Evolutionary conservation across 1,140 invertebrate genomes (phyloP).

Genomic region (Bombus turneri): DNA sequence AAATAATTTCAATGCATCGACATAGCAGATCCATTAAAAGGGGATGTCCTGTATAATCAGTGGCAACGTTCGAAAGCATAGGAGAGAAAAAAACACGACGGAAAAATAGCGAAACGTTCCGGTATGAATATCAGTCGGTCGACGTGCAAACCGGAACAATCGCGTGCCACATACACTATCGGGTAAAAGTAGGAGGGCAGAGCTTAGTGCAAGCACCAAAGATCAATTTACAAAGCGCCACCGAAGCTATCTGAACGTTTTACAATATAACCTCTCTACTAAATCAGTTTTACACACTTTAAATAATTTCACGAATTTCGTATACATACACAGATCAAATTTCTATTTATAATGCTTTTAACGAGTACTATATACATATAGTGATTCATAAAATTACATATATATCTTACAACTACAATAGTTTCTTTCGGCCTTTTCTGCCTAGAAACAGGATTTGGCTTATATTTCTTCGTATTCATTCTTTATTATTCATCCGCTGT

Average conservation of each 20-base stretch:
- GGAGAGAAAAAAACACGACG: background rate
- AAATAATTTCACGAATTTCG: background rate
- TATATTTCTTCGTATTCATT: no score
- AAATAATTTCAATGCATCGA: background rate
- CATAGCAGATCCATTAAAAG: background rate
- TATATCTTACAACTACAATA: no score
- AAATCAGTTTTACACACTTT: background rate
- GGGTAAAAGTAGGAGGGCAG: background rate
- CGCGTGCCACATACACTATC: constrained; percentile 3
- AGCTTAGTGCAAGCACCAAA: background rate
- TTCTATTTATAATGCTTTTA: background rate
- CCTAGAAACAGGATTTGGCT: no score
- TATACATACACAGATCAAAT: background rate
- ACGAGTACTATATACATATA: no score
- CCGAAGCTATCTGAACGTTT: background rate
- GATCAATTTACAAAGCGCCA: background rate
- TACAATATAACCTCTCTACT: background rate
- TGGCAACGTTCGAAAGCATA: background rate
- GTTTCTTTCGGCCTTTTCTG: no score
- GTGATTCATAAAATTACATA: no score
- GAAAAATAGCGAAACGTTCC: constrained; percentile 15
- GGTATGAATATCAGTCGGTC: constrained; percentile 27
- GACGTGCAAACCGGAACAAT: constrained; percentile 7
- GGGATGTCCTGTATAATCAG: background rate
- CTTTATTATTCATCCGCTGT: no score